Percentiles rank a stretch among this genome's conserved stretches.
phyloP scores from a whole-genome alignment of 2,797 vertebrate genomes.

The Thripadectes ignobilis region DNA sequence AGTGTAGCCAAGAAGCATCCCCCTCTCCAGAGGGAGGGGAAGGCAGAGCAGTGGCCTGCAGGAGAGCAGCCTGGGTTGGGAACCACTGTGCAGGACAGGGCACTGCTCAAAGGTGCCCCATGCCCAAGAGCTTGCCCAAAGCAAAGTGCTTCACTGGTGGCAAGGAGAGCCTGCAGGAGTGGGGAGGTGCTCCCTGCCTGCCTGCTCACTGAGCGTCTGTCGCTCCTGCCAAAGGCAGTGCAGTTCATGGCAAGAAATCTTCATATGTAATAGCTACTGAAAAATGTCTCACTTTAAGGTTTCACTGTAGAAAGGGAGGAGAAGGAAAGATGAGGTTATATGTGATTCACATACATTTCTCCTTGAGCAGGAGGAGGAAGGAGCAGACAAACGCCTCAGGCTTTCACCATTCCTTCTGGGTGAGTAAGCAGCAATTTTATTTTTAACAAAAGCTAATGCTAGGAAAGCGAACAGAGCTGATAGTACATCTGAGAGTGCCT shows the following conservation, averaged over 20 bases:
- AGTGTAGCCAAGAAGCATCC: neutral
- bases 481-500: neutral
- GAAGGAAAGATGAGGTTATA: neutral
- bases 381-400: neutral
- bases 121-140: neutral
- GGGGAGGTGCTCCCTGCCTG: neutral
- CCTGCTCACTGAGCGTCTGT: neutral
- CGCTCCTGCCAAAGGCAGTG: neutral
- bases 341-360: neutral
- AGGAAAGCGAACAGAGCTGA: neutral
- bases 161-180: neutral
- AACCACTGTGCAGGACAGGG: neutral
- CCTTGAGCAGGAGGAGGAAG: neutral
- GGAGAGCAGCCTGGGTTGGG: neutral
- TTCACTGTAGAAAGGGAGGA: neutral
- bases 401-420: neutral
- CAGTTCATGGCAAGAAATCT: neutral
- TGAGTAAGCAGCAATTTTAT: constrained; percentile 22
- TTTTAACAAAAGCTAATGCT: neutral
- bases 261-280: neutral
- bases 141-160: fast-evolving
- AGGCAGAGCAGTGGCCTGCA: neutral
- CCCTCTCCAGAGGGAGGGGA: neutral
- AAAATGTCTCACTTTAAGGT: neutral
- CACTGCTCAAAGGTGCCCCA: fast-evolving